Percentiles rank a stretch among this genome's conserved stretches.
These are phyloP conservation scores for Papilio dardanus DNA, from an alignment of 1,140 invertebrate genomes.

Conservation along the genomic window DNA sequence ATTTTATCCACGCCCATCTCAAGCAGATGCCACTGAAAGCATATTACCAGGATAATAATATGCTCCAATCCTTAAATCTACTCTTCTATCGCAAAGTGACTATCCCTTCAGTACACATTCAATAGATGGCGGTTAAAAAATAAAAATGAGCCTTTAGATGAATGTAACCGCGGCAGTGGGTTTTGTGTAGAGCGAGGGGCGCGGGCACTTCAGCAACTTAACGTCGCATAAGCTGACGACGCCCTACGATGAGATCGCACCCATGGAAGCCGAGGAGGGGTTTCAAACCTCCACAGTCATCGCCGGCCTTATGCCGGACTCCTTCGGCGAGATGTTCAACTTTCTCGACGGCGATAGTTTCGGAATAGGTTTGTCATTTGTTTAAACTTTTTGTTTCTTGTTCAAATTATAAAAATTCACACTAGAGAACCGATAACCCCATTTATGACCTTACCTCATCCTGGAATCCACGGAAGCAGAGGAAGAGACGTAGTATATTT, in stretches of 20 bases:
- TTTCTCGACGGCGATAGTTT: constrained; percentile 76
- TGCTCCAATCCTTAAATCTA: too few relatives aligned
- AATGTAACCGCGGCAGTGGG: neutral
- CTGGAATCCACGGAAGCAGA: neutral
- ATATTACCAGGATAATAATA: too few relatives aligned
- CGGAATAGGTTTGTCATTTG: constrained; percentile 65
- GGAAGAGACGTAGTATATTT: neutral
- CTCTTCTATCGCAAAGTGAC: too few relatives aligned
- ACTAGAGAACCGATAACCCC: neutral
- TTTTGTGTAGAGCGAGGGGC: constrained; percentile 19
- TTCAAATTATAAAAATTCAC: neutral
- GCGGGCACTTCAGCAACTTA: constrained; percentile 56
- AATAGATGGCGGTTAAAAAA: neutral
- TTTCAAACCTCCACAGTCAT: constrained; percentile 62
- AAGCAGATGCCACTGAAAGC: too few relatives aligned
- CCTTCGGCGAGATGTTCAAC: constrained; percentile 74
- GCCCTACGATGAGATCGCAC: constrained; percentile 63
- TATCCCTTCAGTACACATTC: too few relatives aligned
- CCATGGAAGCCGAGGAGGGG: constrained; percentile 63
- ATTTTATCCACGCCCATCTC: too few relatives aligned
- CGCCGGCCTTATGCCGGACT: constrained; percentile 73
- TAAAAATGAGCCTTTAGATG: neutral
- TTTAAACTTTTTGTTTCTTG: neutral
- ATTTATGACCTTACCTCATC: neutral
- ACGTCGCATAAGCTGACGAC: constrained; percentile 63